Base-by-base conservation (phyloP, 2,888 invertebrate genomes). In the Beris morrisii region DNA sequence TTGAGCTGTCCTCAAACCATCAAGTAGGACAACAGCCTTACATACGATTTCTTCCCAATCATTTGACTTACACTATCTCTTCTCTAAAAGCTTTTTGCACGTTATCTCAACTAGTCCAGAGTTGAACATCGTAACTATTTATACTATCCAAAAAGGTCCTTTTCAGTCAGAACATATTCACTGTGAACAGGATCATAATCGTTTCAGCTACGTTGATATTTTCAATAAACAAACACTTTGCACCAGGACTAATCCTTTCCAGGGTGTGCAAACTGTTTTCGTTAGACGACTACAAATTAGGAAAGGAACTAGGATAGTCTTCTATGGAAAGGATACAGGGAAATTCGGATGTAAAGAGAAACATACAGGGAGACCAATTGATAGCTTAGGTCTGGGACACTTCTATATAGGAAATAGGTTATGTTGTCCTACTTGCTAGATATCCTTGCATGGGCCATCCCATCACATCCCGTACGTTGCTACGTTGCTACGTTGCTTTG, bases 261-360 rank as follows among this genome's bases (percentile, higher is more conserved):
- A 50, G 50, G 61, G 52, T 52, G 61, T 61, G 52, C 61, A 61
- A 61, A 61, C 52, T 61, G 61, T 52, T 61, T 61, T 61, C 61
- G 61, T 61, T 46, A 61, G 61, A 61, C 50, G 61, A 61, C 61
- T 61, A 61, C 61, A 61, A 61, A 61, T 61, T 61, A 61, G 61
- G 50, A 52, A 52, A 61, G 52, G 50, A 52, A 61, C 61, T 52
- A 38, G 61, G 50, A 61, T 50, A 43, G 38, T 30, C 45, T 43
- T 52, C 43, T 50, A 48, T 38, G 38, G 52, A 22, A n/a, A 50
- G 43, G 43, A 61, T 15, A 32, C 32, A 12, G 22, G 15, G 31
- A 30, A 13, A 2, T 38, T 50, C 52, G 52, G 50, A 61, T 61
- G 13, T 50, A 61, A 9, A 38, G 48, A 13, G 5, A 12, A 44